These are phyloP conservation scores for Caiman crocodilus DNA, from an alignment of 2,797 vertebrate species.

Conservation along the genomic window DNA sequence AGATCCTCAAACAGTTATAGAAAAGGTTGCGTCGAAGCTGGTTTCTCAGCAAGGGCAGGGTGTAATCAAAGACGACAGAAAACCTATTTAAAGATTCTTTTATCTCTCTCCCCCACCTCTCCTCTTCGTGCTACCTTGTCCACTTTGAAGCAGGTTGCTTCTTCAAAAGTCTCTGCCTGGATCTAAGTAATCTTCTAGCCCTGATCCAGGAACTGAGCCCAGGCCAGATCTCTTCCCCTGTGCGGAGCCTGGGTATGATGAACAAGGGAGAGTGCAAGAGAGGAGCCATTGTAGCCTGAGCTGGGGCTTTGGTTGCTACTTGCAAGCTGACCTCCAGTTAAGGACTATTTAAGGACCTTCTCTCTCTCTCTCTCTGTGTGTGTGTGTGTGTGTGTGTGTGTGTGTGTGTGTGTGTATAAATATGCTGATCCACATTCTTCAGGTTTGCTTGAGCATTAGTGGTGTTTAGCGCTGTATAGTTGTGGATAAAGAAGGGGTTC, in stretches of 20 bases:
- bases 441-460: neutral
- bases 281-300: neutral
- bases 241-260: neutral
- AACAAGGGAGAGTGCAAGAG: neutral
- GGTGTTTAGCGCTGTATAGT: neutral
- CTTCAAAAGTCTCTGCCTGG: neutral
- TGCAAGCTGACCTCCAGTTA: neutral
- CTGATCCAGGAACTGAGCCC: neutral
- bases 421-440: fast-evolving
- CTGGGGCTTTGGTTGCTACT: neutral
- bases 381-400: no score
- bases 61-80: neutral
- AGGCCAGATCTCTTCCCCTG: neutral
- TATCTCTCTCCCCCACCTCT: neutral
- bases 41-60: neutral
- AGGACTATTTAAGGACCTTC: neutral
- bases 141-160: neutral
- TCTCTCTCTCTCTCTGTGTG: no score
- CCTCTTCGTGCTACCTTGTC: neutral
- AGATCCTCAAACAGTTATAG: no score
- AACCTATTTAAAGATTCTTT: neutral
- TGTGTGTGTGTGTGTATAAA: neutral
- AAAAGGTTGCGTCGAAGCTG: no score
- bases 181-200: neutral
- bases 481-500: neutral